phyloP scores from a whole-genome alignment of 2,888 invertebrate species.

The Cancer borealis region DNA sequence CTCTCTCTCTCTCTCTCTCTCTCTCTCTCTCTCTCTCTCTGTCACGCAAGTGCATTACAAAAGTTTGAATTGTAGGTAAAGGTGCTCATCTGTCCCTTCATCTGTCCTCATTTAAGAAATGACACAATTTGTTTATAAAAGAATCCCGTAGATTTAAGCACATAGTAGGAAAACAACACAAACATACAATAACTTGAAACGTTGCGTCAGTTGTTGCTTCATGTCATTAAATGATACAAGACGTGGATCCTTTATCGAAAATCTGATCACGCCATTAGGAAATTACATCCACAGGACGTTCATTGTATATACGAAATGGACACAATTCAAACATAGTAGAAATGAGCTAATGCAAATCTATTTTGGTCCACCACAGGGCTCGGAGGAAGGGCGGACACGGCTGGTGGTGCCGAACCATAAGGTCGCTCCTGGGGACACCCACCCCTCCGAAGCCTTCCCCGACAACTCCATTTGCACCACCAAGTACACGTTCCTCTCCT shows the following conservation, averaged over 20 bases:
- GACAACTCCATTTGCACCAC: constrained; percentile 94
- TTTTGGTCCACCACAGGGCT: constrained; percentile 59
- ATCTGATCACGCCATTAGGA: background rate
- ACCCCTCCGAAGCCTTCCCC: constrained; percentile 90
- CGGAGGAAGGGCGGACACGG: constrained; percentile 83
- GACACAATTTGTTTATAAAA: background rate
- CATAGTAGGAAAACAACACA: background rate
- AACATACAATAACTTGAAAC: background rate
- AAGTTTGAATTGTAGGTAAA: too few relatives aligned
- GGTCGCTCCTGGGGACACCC: constrained; percentile 88
- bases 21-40: background rate
- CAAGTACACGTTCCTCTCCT: constrained; percentile 95
- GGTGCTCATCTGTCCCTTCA: too few relatives aligned
- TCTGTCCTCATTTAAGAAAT: background rate
- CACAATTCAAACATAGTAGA: background rate
- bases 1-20: constrained; percentile 15
- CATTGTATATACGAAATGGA: background rate
- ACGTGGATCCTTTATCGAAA: background rate
- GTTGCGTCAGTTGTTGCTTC: background rate
- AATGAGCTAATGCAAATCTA: background rate
- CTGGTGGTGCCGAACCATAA: constrained; percentile 91
- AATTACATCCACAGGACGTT: background rate
- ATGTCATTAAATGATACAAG: background rate
- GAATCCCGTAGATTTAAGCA: background rate
- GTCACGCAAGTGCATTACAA: background rate